Evolutionary conservation across 2,888 invertebrate species (phyloP), one percentile per base, ranked within the genome.

Genomic region (Oligia strigilis): DNA sequence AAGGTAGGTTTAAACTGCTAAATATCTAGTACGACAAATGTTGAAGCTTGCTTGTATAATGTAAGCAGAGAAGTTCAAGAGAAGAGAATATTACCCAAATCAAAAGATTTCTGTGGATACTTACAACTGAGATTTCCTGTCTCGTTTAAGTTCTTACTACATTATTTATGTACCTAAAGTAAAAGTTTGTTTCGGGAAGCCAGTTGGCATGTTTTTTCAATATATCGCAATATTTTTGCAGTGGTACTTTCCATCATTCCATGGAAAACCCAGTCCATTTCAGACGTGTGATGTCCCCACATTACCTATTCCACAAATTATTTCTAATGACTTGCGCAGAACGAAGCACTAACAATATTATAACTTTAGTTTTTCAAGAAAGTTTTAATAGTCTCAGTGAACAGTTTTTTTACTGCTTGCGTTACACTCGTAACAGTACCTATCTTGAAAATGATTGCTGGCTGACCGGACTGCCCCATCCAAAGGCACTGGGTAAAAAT

Each of bases 1-100:
- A 79, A 75, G 49, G 60, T 17, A 23, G 55, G 46, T 60, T 71
- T 70, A 52, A 60, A 69, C n/a, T 11, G 55, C n/a, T 77, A 29
- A 76, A 73, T 36, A 60, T n/a, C 11, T 4, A 40, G 49, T 36
- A 60, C 23, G 23, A 23, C 23, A 14, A 60, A 46, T 40, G 43
- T 29, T 71, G 43, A 62, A 46, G 55, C 43, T 40, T 52, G 13
- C 6, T 81, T 62, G 9, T 19, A 14, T n/a, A 29, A 11, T 40
- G 4, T 49, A 49, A 49, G 49, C 8, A 13, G 8, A 58, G 3
- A 58, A 19, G 2, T 43, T 29, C 8, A 52, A 40, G 17, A 19
- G 11, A n/a, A 19, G 43, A 36, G 4, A n/a, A 9, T 0, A n/a
- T 46, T 9, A 17, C 9, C 4, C 0, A 43, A 43, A 9, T 3